Percentiles rank a stretch among this genome's conserved stretches.
Evolutionary conservation across 1,140 invertebrate species (phyloP).

Genomic region (Dendrolimus punctatus): DNA sequence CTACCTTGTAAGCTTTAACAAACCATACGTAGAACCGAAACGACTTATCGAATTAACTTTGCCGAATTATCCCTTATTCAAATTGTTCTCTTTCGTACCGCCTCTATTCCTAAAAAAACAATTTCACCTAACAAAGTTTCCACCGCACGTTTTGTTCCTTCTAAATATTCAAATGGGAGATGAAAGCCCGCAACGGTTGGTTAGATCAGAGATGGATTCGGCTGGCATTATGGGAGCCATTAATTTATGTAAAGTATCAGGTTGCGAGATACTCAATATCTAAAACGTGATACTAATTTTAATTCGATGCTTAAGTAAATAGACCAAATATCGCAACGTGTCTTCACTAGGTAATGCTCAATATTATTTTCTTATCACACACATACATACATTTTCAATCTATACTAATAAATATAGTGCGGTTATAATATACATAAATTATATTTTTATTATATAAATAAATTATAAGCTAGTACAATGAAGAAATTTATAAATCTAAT

Average conservation of each 20-base stretch:
- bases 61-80: conserved; percentile 2
- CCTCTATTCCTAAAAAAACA: conserved; percentile 12
- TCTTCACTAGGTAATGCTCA: no score
- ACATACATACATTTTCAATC: no score
- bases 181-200: conserved; percentile 54
- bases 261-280: conserved; percentile 47
- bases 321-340: no score
- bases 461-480: no score
- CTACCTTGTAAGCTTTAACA: no score
- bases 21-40: conserved; percentile 1
- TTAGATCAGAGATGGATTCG: conserved; percentile 43
- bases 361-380: no score
- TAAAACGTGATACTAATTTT: conserved; percentile 54
- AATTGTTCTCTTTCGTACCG: conserved; percentile 3
- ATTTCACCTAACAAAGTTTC: conserved; percentile 21
- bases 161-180: conserved; percentile 54
- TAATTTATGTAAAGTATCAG: conserved; percentile 54
- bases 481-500: no score
- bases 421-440: no score
- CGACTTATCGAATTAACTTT: conserved; percentile 14
- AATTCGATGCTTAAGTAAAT: conserved; percentile 17
- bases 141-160: conserved; percentile 45
- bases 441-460: no score
- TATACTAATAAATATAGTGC: background rate
- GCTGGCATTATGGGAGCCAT: conserved; percentile 27